Conservation (phyloP, 2,797 vertebrate genomes). For the Dendrocincla tyrannina region DNA sequence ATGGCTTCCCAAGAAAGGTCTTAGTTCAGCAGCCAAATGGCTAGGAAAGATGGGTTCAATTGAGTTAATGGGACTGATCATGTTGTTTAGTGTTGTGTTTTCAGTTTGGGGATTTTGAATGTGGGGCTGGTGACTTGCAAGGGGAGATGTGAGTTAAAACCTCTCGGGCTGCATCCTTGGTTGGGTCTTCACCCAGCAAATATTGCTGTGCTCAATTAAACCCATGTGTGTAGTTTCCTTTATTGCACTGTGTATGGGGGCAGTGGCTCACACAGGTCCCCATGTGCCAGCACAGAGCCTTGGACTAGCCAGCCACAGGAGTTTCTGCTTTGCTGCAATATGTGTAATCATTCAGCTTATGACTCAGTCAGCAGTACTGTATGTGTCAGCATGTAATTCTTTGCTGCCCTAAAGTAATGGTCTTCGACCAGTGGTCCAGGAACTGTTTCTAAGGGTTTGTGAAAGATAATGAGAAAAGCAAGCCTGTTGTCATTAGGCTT, state of each 20-base stretch:
- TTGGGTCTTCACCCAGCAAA: neutral
- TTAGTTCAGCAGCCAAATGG: neutral
- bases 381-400: constrained; percentile 34
- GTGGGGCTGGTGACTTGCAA: neutral
- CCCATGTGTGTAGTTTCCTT: neutral
- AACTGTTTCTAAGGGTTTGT: neutral
- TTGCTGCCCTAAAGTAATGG: neutral
- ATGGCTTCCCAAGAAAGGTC: rapidly evolving
- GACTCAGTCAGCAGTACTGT: neutral
- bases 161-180: neutral
- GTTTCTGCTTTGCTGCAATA: neutral
- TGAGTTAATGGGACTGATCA: rapidly evolving
- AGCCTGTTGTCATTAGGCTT: constrained; percentile 30
- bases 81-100: neutral
- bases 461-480: constrained; percentile 29
- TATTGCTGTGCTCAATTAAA: neutral
- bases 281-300: neutral
- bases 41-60: neutral
- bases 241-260: neutral
- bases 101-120: neutral
- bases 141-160: neutral
- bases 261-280: neutral
- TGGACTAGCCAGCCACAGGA: neutral
- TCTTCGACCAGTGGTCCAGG: neutral
- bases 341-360: neutral